phyloP scores from a whole-genome alignment of 1,140 invertebrate genomes.

The Drosophila bipectinata region DNA sequence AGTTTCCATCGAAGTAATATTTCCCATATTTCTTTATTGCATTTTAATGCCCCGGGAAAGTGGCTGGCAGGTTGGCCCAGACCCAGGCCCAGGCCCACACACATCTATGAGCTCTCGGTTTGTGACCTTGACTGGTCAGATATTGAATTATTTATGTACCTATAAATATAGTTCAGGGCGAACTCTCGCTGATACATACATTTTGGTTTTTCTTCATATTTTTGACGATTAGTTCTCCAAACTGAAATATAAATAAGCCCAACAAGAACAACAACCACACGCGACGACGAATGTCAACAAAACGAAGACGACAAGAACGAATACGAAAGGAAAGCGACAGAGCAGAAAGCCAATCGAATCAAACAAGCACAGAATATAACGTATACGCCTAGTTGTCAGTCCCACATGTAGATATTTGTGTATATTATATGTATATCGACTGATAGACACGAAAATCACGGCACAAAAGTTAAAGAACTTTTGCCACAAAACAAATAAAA shows the following conservation, averaged over 20 bases:
- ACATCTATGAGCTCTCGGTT: constrained; percentile 23
- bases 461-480: constrained; percentile 34
- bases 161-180: constrained; percentile 78
- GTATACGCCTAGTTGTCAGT: constrained; percentile 47
- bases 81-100: constrained; percentile 3
- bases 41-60: constrained; percentile 46
- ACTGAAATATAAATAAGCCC: constrained; percentile 54
- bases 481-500: constrained; percentile 25
- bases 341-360: constrained; percentile 50
- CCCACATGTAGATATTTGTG: constrained; percentile 34
- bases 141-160: constrained; percentile 67
- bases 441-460: constrained; percentile 29
- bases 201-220: constrained; percentile 66
- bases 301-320: constrained; percentile 18
- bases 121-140: constrained; percentile 71
- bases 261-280: constrained; percentile 45
- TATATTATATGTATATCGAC: constrained; percentile 3
- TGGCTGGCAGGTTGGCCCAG: constrained; percentile 5
- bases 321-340: constrained; percentile 29
- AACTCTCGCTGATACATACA: constrained; percentile 38
- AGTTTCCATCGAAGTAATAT: constrained; percentile 2
- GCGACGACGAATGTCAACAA: constrained; percentile 51
- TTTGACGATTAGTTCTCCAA: constrained; percentile 63
- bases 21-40: constrained; percentile 38
- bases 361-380: constrained; percentile 56